These are phyloP conservation scores for Sinella curviseta DNA, from an alignment of 1,140 invertebrate species.

Conservation along the genomic window DNA sequence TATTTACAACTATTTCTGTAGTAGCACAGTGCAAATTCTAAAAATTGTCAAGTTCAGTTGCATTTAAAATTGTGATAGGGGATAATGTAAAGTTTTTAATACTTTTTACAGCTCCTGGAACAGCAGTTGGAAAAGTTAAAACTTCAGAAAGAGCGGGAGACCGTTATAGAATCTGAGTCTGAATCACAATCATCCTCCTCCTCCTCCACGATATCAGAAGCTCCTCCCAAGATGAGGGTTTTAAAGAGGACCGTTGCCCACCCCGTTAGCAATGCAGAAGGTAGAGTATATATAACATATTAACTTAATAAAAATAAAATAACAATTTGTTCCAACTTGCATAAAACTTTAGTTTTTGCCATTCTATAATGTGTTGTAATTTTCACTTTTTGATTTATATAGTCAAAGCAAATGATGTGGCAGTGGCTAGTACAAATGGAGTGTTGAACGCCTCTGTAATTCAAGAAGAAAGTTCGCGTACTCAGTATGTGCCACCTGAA, in stretches of 20 bases:
- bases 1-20: too few species aligned
- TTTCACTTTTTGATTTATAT: conserved; percentile 4
- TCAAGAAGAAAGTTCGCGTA: conserved; percentile 54
- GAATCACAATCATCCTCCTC: background rate
- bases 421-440: conserved; percentile 51
- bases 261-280: background rate
- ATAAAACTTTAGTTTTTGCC: background rate
- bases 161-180: background rate
- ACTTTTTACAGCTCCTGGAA: conserved; percentile 54
- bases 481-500: conserved; percentile 66
- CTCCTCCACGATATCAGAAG: background rate
- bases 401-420: conserved; percentile 26
- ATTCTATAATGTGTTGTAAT: conserved; percentile 45
- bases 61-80: too few species aligned
- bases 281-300: too few species aligned
- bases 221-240: conserved; percentile 1
- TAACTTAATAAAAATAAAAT: too few species aligned
- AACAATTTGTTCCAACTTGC: too few species aligned
- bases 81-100: too few species aligned
- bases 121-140: conserved; percentile 44
- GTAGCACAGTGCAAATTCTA: too few species aligned
- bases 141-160: conserved; percentile 21
- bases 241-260: background rate
- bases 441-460: conserved; percentile 54
- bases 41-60: too few species aligned